Conservation (phyloP, 2,113 vertebrate genomes). For the Crypturellus undulatus region DNA sequence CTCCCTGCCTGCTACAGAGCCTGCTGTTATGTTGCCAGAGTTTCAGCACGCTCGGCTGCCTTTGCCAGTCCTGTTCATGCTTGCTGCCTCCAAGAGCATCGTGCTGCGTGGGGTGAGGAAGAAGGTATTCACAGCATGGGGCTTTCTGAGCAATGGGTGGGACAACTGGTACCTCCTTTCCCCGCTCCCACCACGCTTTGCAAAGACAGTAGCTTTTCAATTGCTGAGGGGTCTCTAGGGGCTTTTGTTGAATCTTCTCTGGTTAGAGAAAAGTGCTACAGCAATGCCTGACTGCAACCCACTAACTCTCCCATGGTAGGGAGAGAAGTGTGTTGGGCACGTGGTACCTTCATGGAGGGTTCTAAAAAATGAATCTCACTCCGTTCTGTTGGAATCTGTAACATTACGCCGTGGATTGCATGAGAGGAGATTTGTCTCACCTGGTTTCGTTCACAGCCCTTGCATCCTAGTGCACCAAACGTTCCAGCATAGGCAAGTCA, state of each 20-base stretch:
- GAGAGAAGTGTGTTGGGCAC: background rate
- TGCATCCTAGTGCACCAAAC: background rate
- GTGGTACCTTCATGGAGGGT: background rate
- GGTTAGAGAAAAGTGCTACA: background rate
- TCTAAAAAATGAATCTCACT: fast-evolving
- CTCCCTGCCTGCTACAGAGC: background rate
- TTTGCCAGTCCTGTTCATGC: fast-evolving
- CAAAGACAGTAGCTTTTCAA: background rate
- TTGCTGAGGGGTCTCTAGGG: background rate
- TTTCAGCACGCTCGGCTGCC: fast-evolving
- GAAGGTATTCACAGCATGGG: background rate
- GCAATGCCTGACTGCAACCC: background rate
- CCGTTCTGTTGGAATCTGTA: background rate
- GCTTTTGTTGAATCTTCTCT: background rate
- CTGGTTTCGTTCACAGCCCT: background rate
- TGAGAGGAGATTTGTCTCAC: background rate
- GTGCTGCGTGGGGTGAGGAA: fast-evolving
- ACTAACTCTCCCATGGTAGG: background rate
- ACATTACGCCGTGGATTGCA: background rate
- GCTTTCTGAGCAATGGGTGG: fast-evolving
- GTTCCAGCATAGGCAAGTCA: background rate
- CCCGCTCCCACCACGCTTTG: fast-evolving
- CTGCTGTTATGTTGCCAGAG: fast-evolving
- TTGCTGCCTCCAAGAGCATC: background rate
- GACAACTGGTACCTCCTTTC: fast-evolving